phyloP scores from a whole-genome alignment of 2,797 vertebrate genomes.

The Myotis findleyi region DNA sequence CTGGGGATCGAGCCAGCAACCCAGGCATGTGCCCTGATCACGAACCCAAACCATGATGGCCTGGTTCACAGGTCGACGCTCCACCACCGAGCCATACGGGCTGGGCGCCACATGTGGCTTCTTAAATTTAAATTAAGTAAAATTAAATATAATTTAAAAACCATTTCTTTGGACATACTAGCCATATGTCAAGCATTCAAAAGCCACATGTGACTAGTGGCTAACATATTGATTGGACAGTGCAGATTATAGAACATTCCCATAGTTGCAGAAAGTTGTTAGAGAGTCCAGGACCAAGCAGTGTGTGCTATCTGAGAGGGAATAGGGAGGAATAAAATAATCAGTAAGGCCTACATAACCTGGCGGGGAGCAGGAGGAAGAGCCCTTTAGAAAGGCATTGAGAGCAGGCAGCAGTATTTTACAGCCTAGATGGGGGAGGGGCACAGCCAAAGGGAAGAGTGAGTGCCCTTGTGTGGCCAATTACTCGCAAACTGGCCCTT shows the following conservation, averaged over 20 bases:
- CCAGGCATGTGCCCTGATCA: no score
- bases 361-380: not conserved
- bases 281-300: not conserved
- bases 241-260: not conserved
- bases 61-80: no score
- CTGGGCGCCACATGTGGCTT: not conserved
- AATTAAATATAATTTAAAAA: not conserved
- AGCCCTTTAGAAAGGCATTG: not conserved
- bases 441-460: not conserved
- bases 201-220: not conserved
- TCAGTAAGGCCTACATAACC: not conserved
- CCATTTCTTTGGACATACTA: not conserved
- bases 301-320: not conserved
- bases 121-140: slow-evolving; percentile 34
- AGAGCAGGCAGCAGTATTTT: not conserved
- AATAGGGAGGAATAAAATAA: not conserved
- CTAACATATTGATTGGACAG: not conserved
- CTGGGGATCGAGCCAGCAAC: no score
- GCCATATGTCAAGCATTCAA: slow-evolving; percentile 25
- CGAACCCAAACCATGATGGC: no score
- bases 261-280: not conserved
- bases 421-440: not conserved
- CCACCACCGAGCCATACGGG: no score
- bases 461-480: not conserved
- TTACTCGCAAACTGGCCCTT: not conserved